phyloP scores from a whole-genome alignment of 2,113 vertebrate genomes.

The Esox niger region DNA sequence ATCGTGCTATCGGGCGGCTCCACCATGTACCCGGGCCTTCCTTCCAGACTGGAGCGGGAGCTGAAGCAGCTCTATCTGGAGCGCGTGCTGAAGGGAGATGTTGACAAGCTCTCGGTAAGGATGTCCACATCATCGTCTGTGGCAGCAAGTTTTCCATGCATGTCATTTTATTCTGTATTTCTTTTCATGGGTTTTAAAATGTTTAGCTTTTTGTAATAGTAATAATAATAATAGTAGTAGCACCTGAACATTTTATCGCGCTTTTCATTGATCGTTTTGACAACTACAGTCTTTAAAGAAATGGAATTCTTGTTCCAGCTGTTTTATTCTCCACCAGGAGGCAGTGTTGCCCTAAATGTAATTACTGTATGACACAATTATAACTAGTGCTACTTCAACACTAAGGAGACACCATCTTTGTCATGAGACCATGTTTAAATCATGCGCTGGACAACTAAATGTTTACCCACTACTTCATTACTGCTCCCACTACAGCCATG shows the following conservation, averaged over 20 bases:
- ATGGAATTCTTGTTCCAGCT: not conserved
- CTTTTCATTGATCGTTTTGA: no score
- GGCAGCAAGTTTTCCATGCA: not conserved
- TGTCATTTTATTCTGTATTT: not conserved
- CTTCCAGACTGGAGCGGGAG: slow-evolving; percentile 85
- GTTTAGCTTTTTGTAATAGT: no score
- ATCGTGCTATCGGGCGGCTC: slow-evolving; percentile 90
- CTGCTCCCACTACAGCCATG: not conserved
- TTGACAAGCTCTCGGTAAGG: slow-evolving; percentile 88
- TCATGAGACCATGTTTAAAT: slow-evolving; percentile 3
- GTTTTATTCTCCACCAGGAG: slow-evolving; percentile 4
- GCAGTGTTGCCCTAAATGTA: not conserved
- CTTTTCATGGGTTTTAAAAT: not conserved
- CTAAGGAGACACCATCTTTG: not conserved
- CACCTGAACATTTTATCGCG: no score
- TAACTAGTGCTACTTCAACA: not conserved
- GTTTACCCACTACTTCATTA: not conserved
- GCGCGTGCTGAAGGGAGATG: slow-evolving; percentile 86
- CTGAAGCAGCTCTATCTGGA: slow-evolving; percentile 90
- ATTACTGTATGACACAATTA: no score
- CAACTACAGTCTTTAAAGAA: no score
- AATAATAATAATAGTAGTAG: no score
- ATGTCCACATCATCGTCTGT: not conserved
- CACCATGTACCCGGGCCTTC: slow-evolving; percentile 90
- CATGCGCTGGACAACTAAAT: not conserved